These are phyloP conservation scores for Myotis findleyi DNA, from an alignment of 2,797 vertebrate species.

Conservation along the genomic window DNA sequence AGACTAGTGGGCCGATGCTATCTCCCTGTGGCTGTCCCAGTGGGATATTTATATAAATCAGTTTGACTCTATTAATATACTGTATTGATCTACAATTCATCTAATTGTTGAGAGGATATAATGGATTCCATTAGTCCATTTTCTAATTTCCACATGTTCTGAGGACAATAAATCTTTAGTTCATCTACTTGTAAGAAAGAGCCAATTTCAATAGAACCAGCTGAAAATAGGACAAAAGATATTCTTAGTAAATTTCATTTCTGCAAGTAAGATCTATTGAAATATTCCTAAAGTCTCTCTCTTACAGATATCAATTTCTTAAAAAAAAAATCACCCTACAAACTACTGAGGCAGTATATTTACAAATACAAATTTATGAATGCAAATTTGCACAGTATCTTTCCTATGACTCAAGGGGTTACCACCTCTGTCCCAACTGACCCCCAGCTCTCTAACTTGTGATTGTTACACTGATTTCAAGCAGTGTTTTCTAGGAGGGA, in stretches of 20 bases:
- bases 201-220: constrained; percentile 62
- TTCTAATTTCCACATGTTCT: constrained; percentile 85
- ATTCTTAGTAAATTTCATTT: constrained; percentile 58
- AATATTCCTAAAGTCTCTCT: constrained; percentile 34
- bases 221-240: constrained; percentile 66
- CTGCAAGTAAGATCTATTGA: background rate
- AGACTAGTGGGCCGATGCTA: background rate
- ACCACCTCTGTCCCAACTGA: background rate
- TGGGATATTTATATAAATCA: constrained; percentile 81
- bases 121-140: constrained; percentile 87
- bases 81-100: constrained; percentile 86
- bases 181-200: constrained; percentile 69
- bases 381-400: background rate
- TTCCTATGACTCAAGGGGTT: background rate
- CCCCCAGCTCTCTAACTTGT: background rate
- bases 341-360: background rate
- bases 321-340: background rate
- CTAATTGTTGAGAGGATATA: constrained; percentile 84
- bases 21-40: constrained; percentile 59
- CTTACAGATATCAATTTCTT: background rate
- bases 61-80: constrained; percentile 83
- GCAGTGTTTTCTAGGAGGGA: background rate
- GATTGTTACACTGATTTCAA: background rate
- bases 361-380: background rate
- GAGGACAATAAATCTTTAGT: constrained; percentile 84